phyloP scores from a whole-genome alignment of 2,797 vertebrate species.

The Clarias fuscus region DNA sequence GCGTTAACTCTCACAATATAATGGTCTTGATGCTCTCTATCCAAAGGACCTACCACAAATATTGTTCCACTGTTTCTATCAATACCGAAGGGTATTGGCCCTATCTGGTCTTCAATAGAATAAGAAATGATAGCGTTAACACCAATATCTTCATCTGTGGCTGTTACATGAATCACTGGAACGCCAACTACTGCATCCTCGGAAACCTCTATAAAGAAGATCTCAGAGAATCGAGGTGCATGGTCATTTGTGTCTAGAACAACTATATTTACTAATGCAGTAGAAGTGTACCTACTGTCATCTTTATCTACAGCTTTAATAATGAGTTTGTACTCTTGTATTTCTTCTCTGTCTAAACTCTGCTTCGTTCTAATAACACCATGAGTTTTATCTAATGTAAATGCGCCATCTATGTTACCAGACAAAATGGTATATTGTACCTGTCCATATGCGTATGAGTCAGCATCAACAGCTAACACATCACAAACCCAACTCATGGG shows the following conservation, averaged over 20 bases:
- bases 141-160: constrained; percentile 71
- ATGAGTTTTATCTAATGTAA: constrained; percentile 68
- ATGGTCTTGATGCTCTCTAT: constrained; percentile 71
- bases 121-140: constrained; percentile 69
- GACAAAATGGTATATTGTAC: constrained; percentile 72
- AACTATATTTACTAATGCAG: constrained; percentile 61
- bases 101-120: constrained; percentile 62
- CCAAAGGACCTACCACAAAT: constrained; percentile 62
- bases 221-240: constrained; percentile 71
- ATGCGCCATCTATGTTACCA: constrained; percentile 66
- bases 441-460: constrained; percentile 64
- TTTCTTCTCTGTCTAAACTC: constrained; percentile 73
- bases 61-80: constrained; percentile 67
- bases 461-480: constrained; percentile 73
- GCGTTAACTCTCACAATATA: constrained; percentile 73
- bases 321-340: constrained; percentile 66
- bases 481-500: constrained; percentile 67
- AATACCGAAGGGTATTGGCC: constrained; percentile 68
- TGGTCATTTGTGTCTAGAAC: constrained; percentile 79
- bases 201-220: constrained; percentile 66
- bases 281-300: constrained; percentile 61
- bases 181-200: constrained; percentile 72
- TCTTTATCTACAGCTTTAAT: constrained; percentile 70
- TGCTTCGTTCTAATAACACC: constrained; percentile 69
- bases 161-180: constrained; percentile 65